phyloP scores from a whole-genome alignment of 2,888 invertebrate genomes.

The Lycaena phlaeas region DNA sequence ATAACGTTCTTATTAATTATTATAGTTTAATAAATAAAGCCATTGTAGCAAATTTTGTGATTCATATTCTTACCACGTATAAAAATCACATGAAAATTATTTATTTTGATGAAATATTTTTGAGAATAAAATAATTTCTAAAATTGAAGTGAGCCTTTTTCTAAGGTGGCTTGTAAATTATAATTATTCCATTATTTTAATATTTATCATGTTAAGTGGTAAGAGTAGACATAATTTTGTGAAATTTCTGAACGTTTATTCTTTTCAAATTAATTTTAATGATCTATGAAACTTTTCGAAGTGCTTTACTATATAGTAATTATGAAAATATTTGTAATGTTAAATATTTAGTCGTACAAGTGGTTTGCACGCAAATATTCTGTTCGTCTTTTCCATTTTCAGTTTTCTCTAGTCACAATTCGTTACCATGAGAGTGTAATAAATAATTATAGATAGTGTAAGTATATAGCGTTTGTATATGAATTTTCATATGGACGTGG shows the following conservation, averaged over 20 bases:
- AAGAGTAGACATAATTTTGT: too few relatives aligned
- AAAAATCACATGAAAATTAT: too few relatives aligned
- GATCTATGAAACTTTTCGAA: constrained; percentile 60
- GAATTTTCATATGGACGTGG: constrained; percentile 53
- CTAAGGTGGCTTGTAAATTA: too few relatives aligned
- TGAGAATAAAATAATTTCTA: too few relatives aligned
- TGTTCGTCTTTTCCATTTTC: constrained; percentile 1
- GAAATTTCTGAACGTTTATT: too few relatives aligned
- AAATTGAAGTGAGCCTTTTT: too few relatives aligned
- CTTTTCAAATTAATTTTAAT: constrained; percentile 36
- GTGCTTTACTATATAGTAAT: constrained; percentile 73
- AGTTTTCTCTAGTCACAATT: constrained; percentile 32
- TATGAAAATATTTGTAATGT: constrained; percentile 67
- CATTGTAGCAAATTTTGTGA: not conserved
- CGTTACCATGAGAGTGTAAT: constrained; percentile 61
- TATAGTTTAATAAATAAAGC: not conserved
- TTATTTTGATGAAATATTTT: too few relatives aligned
- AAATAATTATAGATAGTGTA: constrained; percentile 39
- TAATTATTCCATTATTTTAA: too few relatives aligned
- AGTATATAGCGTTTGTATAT: constrained; percentile 67
- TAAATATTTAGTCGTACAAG: constrained; percentile 56
- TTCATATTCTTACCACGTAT: not conserved
- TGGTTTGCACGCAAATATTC: constrained; percentile 49
- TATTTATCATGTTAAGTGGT: too few relatives aligned
- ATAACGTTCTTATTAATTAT: not conserved